Evolutionary conservation across 2,797 vertebrate species (phyloP).

Genomic region (Moxostoma hubbsi): DNA sequence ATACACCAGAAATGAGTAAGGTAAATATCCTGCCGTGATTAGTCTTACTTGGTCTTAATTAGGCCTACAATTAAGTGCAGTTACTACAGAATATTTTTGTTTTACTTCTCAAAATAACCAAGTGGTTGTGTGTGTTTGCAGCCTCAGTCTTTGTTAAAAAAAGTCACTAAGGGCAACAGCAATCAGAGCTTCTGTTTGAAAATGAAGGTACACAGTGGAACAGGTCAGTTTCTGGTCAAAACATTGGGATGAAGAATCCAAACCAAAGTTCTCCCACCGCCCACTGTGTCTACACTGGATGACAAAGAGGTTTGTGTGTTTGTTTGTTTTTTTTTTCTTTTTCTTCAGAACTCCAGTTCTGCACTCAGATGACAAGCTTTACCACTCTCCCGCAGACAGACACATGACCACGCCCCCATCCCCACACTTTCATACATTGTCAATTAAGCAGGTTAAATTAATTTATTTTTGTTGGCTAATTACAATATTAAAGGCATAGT

Average conservation of each 20-base stretch:
- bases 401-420: too few relatives aligned
- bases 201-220: conserved; percentile 76
- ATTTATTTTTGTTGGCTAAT: too few relatives aligned
- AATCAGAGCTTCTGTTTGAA: conserved; percentile 70
- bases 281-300: conserved; percentile 69
- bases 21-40: conserved; percentile 66
- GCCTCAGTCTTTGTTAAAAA: conserved; percentile 83
- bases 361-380: too few relatives aligned
- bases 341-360: too few relatives aligned
- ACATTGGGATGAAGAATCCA: conserved; percentile 70
- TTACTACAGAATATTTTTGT: not conserved
- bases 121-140: conserved; percentile 54
- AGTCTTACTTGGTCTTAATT: not conserved
- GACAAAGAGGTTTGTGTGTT: conserved; percentile 97
- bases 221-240: conserved; percentile 71
- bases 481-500: too few relatives aligned
- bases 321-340: too few relatives aligned
- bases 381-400: too few relatives aligned
- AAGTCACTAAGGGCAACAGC: conserved; percentile 75
- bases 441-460: too few relatives aligned
- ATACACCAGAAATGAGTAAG: conserved; percentile 88
- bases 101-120: not conserved
- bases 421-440: too few relatives aligned
- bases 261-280: conserved; percentile 72
- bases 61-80: too few relatives aligned